phyloP scores from a whole-genome alignment of 2,888 invertebrate genomes.

The Protodeltote pygarga region DNA sequence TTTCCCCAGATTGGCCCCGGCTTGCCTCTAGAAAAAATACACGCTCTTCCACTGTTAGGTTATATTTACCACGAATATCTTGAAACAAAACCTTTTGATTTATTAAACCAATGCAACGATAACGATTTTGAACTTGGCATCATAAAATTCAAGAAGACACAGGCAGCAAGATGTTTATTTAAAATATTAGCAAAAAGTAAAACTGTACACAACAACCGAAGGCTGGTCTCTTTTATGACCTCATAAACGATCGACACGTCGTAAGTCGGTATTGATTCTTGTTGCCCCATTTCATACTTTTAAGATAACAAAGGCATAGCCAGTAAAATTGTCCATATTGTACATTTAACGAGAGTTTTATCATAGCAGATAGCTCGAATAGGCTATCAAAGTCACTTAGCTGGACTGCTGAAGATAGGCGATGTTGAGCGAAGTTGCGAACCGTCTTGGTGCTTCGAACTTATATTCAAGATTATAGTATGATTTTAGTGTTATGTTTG shows the following conservation, averaged over 20 bases:
- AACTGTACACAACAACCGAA: conserved; percentile 30
- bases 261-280: conserved; percentile 49
- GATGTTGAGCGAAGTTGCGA: conserved; percentile 38
- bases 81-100: too few species aligned
- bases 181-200: conserved; percentile 27
- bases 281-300: conserved; percentile 51
- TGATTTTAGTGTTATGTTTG: conserved; percentile 12
- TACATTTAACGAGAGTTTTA: conserved; percentile 50
- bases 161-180: conserved; percentile 27
- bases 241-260: conserved; percentile 48
- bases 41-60: too few species aligned
- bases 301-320: conserved; percentile 52
- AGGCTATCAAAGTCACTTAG: conserved; percentile 51
- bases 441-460: conserved; percentile 45
- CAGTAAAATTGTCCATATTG: conserved; percentile 50
- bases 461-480: conserved; percentile 28
- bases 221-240: conserved; percentile 40
- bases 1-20: too few species aligned
- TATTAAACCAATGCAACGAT: too few species aligned
- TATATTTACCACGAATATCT: too few species aligned
- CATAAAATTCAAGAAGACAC: too few species aligned
- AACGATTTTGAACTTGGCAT: too few species aligned
- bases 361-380: conserved; percentile 46
- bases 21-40: too few species aligned
- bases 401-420: conserved; percentile 34